Evolutionary conservation across 2,797 vertebrate species (phyloP).

Genomic region (Champsocephalus gunnari): DNA sequence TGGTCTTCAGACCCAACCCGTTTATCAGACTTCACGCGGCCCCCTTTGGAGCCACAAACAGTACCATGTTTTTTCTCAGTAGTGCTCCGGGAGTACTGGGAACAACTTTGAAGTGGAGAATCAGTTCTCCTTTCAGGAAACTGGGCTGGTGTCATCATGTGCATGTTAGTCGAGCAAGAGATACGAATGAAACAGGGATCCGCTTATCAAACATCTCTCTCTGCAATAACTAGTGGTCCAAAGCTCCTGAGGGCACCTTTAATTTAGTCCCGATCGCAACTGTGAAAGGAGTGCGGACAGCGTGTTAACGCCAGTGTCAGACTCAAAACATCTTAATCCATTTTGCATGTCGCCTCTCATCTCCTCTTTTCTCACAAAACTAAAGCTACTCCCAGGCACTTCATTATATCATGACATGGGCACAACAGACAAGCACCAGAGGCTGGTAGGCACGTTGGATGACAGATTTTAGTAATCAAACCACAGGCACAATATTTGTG

Average conservation of each 20-base stretch:
- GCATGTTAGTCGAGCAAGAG: neutral
- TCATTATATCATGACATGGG: constrained; percentile 32
- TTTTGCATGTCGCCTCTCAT: constrained; percentile 39
- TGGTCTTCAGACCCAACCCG: constrained; percentile 4
- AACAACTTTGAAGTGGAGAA: constrained; percentile 49
- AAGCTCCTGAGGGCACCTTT: neutral
- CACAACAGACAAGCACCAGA: constrained; percentile 45
- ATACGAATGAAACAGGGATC: constrained; percentile 11
- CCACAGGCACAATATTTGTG: constrained; percentile 41
- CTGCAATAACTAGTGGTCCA: neutral
- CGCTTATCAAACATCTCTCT: neutral
- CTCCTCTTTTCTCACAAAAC: constrained; percentile 12
- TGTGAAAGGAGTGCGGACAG: constrained; percentile 2
- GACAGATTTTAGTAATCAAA: constrained; percentile 55
- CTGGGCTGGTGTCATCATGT: constrained; percentile 1
- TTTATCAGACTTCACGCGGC: constrained; percentile 30
- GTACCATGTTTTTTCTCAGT: constrained; percentile 1
- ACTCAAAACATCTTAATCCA: constrained; percentile 12
- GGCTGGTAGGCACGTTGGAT: constrained; percentile 41
- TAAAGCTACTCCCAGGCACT: constrained; percentile 9
- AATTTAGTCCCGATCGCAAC: neutral
- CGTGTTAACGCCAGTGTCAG: neutral
- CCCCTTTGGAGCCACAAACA: constrained; percentile 23
- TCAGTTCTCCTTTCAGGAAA: constrained; percentile 8
- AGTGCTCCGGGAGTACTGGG: constrained; percentile 23